Conservation (phyloP, 2,113 vertebrate species). For the Oryzias celebensis region DNA sequence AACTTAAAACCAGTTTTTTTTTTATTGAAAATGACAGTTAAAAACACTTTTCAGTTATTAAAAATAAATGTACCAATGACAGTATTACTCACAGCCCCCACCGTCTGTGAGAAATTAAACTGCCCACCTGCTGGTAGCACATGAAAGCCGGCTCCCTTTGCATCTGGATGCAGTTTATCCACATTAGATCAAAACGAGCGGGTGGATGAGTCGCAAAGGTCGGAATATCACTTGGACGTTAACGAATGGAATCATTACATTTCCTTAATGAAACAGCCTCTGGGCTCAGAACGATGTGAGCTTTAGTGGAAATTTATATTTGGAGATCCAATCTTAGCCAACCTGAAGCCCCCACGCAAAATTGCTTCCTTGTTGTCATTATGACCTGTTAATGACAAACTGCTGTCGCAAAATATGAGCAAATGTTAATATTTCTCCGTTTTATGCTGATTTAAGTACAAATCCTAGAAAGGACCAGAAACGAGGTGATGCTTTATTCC, state of each 20-base stretch:
- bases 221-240: slow-evolving; percentile 43
- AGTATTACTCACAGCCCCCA: too few species aligned
- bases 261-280: slow-evolving; percentile 64
- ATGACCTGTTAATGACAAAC: slow-evolving; percentile 2
- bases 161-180: slow-evolving; percentile 22
- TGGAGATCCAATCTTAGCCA: slow-evolving; percentile 50
- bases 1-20: too few species aligned
- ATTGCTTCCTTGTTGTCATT: slow-evolving; percentile 38
- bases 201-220: slow-evolving; percentile 30
- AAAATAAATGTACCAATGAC: too few species aligned
- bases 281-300: slow-evolving; percentile 46
- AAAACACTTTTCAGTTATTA: too few species aligned
- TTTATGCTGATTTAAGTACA: too few species aligned
- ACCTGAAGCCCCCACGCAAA: not conserved
- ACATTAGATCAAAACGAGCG: slow-evolving; percentile 24
- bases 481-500: not conserved
- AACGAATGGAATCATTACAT: slow-evolving; percentile 62
- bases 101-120: not conserved
- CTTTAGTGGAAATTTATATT: slow-evolving; percentile 69
- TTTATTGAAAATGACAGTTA: too few species aligned
- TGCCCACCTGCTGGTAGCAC: slow-evolving; percentile 1
- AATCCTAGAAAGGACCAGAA: too few species aligned
- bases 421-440: too few species aligned
- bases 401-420: not conserved
- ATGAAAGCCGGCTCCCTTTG: slow-evolving; percentile 32